phyloP scores from a whole-genome alignment of 2,797 vertebrate species.

The Peromyscus nudipes region DNA sequence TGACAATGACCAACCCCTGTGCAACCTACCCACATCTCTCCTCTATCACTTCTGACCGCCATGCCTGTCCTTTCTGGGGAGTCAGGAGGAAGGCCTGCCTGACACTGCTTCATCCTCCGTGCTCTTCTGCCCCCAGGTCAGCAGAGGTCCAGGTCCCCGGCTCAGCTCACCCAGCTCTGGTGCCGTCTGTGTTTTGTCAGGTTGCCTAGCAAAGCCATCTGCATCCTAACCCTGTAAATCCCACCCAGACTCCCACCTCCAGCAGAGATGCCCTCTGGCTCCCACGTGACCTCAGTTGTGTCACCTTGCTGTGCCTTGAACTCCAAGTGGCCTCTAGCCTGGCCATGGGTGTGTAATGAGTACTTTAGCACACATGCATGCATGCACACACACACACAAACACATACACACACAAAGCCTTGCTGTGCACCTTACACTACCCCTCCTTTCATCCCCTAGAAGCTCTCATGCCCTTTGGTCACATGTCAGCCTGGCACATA shows the following conservation, averaged over 20 bases:
- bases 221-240: not conserved
- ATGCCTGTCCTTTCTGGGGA: not conserved
- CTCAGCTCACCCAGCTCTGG: no score
- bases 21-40: not conserved
- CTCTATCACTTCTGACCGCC: not conserved
- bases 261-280: not conserved
- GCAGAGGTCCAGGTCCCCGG: no score
- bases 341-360: not conserved
- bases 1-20: not conserved
- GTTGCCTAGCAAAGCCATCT: not conserved
- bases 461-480: not conserved
- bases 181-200: not conserved
- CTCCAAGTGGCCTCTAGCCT: not conserved
- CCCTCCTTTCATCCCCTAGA: not conserved
- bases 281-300: fast-evolving
- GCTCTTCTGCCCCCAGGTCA: not conserved
- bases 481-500: not conserved
- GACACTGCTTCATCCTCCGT: not conserved
- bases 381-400: not conserved
- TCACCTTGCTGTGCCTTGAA: no score
- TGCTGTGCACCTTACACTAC: fast-evolving
- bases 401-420: no score
- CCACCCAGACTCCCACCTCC: not conserved
- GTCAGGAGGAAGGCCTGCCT: not conserved
- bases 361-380: no score